Evolutionary conservation across 2,797 vertebrate genomes (phyloP), one percentile per base, ranked within the genome.

Genomic region (Melanotaenia pygmaea): DNA sequence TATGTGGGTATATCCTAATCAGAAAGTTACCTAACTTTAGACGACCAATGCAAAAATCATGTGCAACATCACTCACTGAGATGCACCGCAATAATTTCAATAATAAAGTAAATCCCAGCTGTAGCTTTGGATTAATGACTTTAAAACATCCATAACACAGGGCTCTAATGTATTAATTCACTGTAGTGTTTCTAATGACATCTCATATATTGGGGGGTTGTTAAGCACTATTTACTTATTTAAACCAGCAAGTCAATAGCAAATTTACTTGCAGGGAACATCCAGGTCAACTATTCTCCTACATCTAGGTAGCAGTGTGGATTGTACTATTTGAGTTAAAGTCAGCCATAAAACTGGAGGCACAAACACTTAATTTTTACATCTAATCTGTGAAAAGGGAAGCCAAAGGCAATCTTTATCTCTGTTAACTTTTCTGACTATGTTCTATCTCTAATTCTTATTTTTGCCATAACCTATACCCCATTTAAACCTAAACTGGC

Each of bases 291-390:
- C 45, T 32, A 34, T 57, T 64, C 61, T 62, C 62, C 35, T 35
- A 56, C 59, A 70, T 74, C 45, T 70, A 37, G 20, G 51, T 14
- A 75, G 35, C 20, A 65, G 18, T 1, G 12, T 14, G 70, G 38
- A 53, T 9, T 62, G 10, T 13, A 32, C 38, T 4, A 60, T 45
- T 45, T 70, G 64, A 79, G 32, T 35, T 35, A 64, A 78, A 87
- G 89, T 83, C 63, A 59, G 79, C 77, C 74, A 76, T 88, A 86
- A 89, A 92, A 89, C 76, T 81, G 47, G 57, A 79, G 73, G 69
- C 88, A 79, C 86, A 90, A 89, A 90, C 88, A 90, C 66, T 18
- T 24, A 26, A 61, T 83, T 83, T 86, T 90, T 85, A 89, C 74
- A 80, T 64, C 63, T 81, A 78, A 89, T 90, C 88, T 85, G 83